phyloP scores from a whole-genome alignment of 2,113 vertebrate species.

The Onychostoma macrolepis region DNA sequence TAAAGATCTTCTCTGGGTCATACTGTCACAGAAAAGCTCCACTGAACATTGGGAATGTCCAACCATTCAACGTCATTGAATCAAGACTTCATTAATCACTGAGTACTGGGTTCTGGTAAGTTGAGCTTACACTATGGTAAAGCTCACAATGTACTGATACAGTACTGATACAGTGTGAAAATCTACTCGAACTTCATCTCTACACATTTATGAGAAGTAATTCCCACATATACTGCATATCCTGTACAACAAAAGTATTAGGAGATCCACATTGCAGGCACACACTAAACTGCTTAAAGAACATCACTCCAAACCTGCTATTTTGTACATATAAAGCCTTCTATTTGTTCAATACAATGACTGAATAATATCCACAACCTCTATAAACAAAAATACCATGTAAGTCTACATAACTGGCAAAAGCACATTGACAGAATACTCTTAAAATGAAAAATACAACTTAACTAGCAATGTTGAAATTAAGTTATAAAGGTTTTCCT shows the following conservation, averaged over 20 bases:
- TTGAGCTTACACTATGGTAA: background rate
- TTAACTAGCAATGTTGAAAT: constrained; percentile 3
- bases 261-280: background rate
- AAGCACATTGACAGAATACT: background rate
- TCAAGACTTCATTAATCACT: constrained; percentile 31
- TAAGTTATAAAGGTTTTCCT: constrained; percentile 3
- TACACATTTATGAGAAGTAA: constrained; percentile 26
- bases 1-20: constrained; percentile 1
- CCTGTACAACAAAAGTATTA: constrained; percentile 34
- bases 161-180: constrained; percentile 42
- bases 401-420: constrained; percentile 6
- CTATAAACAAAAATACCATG: constrained; percentile 1
- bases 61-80: constrained; percentile 2
- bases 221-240: constrained; percentile 37
- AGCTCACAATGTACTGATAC: constrained; percentile 52
- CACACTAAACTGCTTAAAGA: constrained; percentile 9
- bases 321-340: constrained; percentile 38
- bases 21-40: background rate
- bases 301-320: constrained; percentile 22
- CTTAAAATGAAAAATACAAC: constrained; percentile 1
- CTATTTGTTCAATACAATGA: constrained; percentile 41
- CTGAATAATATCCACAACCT: constrained; percentile 29
- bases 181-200: constrained; percentile 9
- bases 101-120: constrained; percentile 28
- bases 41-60: constrained; percentile 28